Base-by-base conservation (phyloP, 2,113 vertebrate species). In the Beaufortia kweichowensis region DNA sequence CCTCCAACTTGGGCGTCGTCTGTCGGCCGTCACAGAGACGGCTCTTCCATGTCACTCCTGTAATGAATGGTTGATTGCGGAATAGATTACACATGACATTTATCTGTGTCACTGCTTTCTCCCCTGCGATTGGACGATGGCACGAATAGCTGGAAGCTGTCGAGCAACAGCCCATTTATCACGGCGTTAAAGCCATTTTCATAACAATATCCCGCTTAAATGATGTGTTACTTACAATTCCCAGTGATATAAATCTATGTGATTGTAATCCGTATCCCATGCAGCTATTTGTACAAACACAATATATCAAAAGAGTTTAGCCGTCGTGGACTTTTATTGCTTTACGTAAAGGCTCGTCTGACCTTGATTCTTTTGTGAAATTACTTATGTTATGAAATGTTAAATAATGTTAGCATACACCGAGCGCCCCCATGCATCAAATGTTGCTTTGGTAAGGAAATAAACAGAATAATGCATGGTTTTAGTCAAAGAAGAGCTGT, bases 41-140 rank as follows among this genome's bases (percentile, higher is more conserved):
- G 81, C 85, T 85, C 79, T 82, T 88, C 79, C 83, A 76, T 82
- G 81, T 84, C 79, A 77, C 75, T 72, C 78, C 77, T 85, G 73
- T 85, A 84, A 88, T 90, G 83, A 88, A 89, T 86, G 83, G 84
- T 85, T 84, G 87, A 86, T 88, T 84, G 82, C 79, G 17, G 80
- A 67, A 6, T 17, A 41, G 35, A 80, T 82, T 77, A 26, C 85
- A 69, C 84, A 81, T 83, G 86, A 82, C 80, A 80, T 48, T 43
- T 76, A 79, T 84, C 78, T 48, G 64, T 64, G 80, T 88, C 81
- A 75, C 35, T 76, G 26, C 60, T 24, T 76, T 69, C 39, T 59
- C 23, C 39, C 6, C 57, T 73, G 24, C 21, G 57, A 73, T 73
- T 73, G 70, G 57, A 19, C 5, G 10, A 21, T 0, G 31, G 6